Conservation (phyloP, 2,113 vertebrate species). For the Prietella phreatophila region DNA sequence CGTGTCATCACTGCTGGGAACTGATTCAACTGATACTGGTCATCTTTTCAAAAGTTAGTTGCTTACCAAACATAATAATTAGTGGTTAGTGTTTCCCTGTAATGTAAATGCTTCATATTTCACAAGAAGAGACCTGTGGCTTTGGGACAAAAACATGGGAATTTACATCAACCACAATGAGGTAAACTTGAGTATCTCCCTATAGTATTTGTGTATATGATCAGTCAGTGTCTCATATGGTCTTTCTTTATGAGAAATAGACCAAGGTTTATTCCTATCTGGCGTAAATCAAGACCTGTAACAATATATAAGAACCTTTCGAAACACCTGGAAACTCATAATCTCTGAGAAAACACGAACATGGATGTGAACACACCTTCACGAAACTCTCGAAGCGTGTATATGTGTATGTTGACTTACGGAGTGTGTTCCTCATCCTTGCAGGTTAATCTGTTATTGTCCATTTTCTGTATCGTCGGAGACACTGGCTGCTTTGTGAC, state of each 20-base stretch:
- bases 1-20: conserved; percentile 16
- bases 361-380: not conserved
- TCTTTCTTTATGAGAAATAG: conserved; percentile 14
- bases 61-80: conserved; percentile 7
- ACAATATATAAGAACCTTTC: not conserved
- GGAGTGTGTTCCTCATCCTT: not conserved
- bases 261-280: not conserved
- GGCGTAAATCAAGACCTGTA: not conserved
- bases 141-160: conserved; percentile 36
- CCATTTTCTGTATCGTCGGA: not conserved
- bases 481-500: not conserved
- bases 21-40: conserved; percentile 20
- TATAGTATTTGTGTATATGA: conserved; percentile 4
- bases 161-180: conserved; percentile 40
- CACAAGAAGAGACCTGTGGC: conserved; percentile 12
- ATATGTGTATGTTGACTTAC: not conserved
- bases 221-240: conserved; percentile 11
- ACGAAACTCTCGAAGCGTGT: not conserved
- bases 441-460: not conserved
- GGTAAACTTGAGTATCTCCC: conserved; percentile 1
- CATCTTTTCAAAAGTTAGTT: not conserved
- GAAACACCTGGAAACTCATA: not conserved
- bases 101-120: conserved; percentile 22
- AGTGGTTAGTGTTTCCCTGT: conserved; percentile 26
- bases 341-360: not conserved